Percentiles rank a stretch among this genome's conserved stretches.
Conservation (phyloP, 2,888 invertebrate genomes). For the Tetragonula carbonaria region DNA sequence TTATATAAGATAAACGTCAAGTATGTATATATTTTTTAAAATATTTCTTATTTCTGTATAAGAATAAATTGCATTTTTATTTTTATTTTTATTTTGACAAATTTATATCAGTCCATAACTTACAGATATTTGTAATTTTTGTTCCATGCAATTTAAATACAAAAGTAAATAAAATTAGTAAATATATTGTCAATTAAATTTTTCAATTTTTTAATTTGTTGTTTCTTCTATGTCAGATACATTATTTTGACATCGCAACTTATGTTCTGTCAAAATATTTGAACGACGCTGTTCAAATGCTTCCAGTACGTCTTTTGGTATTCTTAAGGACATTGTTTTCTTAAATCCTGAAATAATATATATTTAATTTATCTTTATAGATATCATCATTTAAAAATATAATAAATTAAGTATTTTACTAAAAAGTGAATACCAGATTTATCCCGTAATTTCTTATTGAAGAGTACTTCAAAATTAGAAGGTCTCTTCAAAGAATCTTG, state of each 20-base stretch:
- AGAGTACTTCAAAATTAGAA: constrained; percentile 73
- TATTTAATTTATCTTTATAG: constrained; percentile 13
- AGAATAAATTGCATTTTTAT: not conserved
- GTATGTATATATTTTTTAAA: not conserved
- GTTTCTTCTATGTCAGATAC: constrained; percentile 85
- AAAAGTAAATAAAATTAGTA: not conserved
- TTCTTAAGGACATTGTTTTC: constrained; percentile 36
- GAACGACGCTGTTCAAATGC: constrained; percentile 93
- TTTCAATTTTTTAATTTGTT: not conserved
- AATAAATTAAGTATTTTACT: not conserved
- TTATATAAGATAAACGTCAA: not conserved
- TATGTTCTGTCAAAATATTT: constrained; percentile 90
- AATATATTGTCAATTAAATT: not conserved
- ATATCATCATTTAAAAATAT: not conserved
- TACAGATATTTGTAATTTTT: not conserved
- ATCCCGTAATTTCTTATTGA: constrained; percentile 70
- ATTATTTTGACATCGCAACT: constrained; percentile 93
- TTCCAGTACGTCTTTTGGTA: constrained; percentile 83
- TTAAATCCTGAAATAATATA: constrained; percentile 49
- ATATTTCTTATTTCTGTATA: not conserved
- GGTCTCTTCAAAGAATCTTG: constrained; percentile 93
- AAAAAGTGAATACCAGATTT: constrained; percentile 39
- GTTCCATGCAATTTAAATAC: not conserved
- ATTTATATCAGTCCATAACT: not conserved
- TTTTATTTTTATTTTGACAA: not conserved